phyloP scores from a whole-genome alignment of 1,140 invertebrate genomes.

The Cardiocondyla obscurior region DNA sequence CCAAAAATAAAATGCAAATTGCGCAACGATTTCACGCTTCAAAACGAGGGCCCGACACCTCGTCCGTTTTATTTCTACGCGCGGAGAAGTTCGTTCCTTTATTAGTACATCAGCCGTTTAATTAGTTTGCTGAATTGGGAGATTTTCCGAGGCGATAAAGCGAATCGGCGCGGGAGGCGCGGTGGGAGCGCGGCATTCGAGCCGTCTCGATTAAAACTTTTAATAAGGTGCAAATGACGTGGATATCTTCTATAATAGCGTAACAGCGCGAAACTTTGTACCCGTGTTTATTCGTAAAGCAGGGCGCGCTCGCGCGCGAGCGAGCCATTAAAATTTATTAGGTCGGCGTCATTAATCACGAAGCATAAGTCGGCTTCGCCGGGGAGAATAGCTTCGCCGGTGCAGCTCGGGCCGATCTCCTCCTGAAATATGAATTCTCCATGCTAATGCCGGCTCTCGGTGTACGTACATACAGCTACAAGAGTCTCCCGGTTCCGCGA shows the following conservation, averaged over 20 bases:
- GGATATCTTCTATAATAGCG: constrained; percentile 20
- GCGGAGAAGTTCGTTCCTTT: neutral
- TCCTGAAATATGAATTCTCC: constrained; percentile 65
- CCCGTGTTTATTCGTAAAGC: constrained; percentile 37
- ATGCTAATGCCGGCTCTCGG: constrained; percentile 52
- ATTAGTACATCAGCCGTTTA: constrained; percentile 1
- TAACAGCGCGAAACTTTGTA: constrained; percentile 27
- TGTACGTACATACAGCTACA: neutral
- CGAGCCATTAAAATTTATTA: constrained; percentile 59
- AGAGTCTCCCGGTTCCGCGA: constrained; percentile 52
- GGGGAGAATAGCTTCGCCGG: constrained; percentile 45
- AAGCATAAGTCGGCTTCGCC: neutral
- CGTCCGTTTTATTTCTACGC: neutral
- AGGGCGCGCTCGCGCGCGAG: neutral
- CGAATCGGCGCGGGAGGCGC: constrained; percentile 1
- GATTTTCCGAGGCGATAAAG: constrained; percentile 37
- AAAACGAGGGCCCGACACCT: neutral
- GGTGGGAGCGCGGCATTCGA: constrained; percentile 13
- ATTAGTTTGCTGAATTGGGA: constrained; percentile 22
- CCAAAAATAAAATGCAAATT: neutral
- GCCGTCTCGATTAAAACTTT: constrained; percentile 25
- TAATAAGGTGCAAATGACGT: constrained; percentile 35
- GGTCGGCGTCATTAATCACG: constrained; percentile 59
- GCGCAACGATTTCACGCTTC: neutral
- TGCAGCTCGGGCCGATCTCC: constrained; percentile 30